These are phyloP conservation scores for Megamerina dolium DNA, from an alignment of 2,888 invertebrate species.

Conservation along the genomic window DNA sequence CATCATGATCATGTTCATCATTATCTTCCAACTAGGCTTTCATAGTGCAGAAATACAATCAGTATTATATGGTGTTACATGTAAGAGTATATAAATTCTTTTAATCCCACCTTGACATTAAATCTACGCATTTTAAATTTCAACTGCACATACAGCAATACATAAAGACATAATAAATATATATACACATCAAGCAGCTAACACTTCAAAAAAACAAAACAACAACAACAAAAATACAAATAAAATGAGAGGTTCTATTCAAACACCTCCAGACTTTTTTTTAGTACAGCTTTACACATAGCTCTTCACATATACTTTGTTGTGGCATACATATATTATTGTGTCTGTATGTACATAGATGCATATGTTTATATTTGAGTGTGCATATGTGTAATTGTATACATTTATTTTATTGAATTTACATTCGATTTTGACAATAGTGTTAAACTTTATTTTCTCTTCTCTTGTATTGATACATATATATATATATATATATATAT, in stretches of 20 bases:
- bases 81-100: conserved; percentile 20
- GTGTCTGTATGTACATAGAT: neutral
- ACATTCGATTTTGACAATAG: neutral
- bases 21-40: too few species aligned
- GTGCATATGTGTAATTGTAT: conserved; percentile 3
- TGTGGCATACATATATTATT: neutral
- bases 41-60: too few species aligned
- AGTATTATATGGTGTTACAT: too few species aligned
- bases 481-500: neutral
- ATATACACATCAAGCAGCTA: neutral
- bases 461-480: neutral
- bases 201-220: conserved; percentile 1
- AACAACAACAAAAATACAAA: neutral
- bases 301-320: conserved; percentile 1
- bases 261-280: neutral
- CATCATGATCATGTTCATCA: too few species aligned
- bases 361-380: neutral
- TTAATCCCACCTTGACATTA: conserved; percentile 35
- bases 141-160: conserved; percentile 10
- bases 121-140: conserved; percentile 32
- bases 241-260: too few species aligned
- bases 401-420: conserved; percentile 1
- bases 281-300: neutral
- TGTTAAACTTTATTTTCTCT: neutral
- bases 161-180: neutral